Base-by-base conservation (phyloP, 1,140 invertebrate genomes). In the Trinorchestia longiramus region DNA sequence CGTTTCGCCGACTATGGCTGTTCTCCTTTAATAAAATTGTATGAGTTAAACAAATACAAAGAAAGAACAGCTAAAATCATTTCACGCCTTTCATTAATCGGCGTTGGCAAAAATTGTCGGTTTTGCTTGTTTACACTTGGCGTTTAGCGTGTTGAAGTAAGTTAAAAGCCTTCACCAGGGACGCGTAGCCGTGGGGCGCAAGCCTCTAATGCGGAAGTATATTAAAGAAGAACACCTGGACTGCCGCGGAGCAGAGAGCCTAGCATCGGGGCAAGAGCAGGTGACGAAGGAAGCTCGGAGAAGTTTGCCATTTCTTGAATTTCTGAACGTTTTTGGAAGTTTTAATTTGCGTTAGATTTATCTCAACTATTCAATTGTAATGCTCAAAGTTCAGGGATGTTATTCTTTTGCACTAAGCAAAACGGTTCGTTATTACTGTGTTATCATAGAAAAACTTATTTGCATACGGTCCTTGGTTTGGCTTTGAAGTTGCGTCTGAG, bases 151-250 rank as follows among this genome's bases (percentile, higher is more conserved):
- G 8, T 77, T 77, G 28, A 77, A 77, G 28, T 77, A 19, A 53
- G 47, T 6, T 19, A 53, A 53, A 77, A 77, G 8, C 62, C 15
- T 77, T 77, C 36, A 77, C 62, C 15, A 77, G 36, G 62, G 62
- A 15, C 11, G 62, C 62, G 62, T 77, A 28, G 11, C 62, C 15
- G 62, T 23, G 62, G 11, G 62, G 62, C 62, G 62, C 62, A 36
- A 77, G 62, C 62, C 62, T 77, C 28, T 77, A 77, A 77, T 77
- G 62, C 62, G 62, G 62, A 77, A 77, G 62, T 77, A 28, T 36
- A 77, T 77, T 77, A 77, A 77, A 77, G 62, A 77, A 77, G 62
- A 77, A 77, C 62, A 77, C 62, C 62, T 77, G 62, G 62, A 77
- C 62, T 77, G 62, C 11, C 62, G 62, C 62, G 28, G 62, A 36